phyloP scores from a whole-genome alignment of 2,888 invertebrate species.

The Helicoverpa assulta region DNA sequence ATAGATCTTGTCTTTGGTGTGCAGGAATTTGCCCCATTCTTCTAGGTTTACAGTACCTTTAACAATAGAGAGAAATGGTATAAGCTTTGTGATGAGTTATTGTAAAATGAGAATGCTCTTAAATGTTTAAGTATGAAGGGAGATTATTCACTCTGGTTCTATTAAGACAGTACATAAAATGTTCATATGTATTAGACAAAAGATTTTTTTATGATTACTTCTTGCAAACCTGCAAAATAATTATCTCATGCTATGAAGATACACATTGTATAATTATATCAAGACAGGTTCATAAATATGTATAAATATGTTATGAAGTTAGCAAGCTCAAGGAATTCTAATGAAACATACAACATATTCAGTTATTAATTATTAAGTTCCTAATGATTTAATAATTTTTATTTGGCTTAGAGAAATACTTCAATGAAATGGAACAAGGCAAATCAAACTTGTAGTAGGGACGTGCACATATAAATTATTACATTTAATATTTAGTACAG shows the following conservation, averaged over 20 bases:
- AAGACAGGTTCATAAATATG: too few relatives aligned
- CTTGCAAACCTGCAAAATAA: too few relatives aligned
- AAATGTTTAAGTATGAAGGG: neutral
- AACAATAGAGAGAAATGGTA: slow-evolving; percentile 67
- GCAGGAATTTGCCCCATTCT: slow-evolving; percentile 99
- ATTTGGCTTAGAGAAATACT: neutral
- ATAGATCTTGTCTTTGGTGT: slow-evolving; percentile 96
- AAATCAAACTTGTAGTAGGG: neutral
- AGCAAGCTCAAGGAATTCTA: too few relatives aligned
- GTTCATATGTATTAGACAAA: neutral
- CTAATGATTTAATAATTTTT: too few relatives aligned
- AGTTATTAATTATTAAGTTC: too few relatives aligned
- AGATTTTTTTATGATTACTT: neutral
- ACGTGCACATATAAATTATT: slow-evolving; percentile 41
- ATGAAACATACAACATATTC: too few relatives aligned
- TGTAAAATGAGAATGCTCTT: neutral
- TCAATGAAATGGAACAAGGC: neutral
- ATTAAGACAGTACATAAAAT: neutral
- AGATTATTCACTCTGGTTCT: neutral
- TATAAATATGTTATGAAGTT: too few relatives aligned
- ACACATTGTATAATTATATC: neutral
- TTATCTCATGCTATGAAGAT: neutral
- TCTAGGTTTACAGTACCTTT: slow-evolving; percentile 95
- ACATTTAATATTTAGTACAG: slow-evolving; percentile 72
- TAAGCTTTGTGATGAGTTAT: slow-evolving; percentile 15